Conservation (phyloP, 2,888 invertebrate genomes). For the Helobdella robusta region DNA sequence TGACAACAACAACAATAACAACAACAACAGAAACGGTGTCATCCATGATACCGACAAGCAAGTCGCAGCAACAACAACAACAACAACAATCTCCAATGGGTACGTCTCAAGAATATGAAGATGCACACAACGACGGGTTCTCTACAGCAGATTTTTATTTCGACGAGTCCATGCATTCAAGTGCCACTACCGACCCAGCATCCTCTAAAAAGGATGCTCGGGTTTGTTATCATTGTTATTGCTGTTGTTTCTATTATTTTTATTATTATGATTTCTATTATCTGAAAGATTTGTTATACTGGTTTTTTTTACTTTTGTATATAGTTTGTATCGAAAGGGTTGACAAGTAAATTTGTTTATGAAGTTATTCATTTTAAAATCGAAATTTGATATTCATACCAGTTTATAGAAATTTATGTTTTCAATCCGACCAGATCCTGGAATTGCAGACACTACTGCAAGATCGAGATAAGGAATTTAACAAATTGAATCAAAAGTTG, state of each 20-base stretch:
- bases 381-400: background rate
- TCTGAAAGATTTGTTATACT: no score
- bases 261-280: no score
- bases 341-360: no score
- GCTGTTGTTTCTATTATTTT: no score
- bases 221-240: no score
- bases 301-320: no score
- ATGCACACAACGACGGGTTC: conserved; percentile 56
- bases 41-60: no score
- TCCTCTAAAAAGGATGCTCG: conserved; percentile 34
- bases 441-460: conserved; percentile 51
- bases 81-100: no score
- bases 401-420: no score
- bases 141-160: conserved; percentile 74
- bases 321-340: no score
- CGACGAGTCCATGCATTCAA: conserved; percentile 77
- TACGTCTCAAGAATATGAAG: conserved; percentile 24
- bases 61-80: background rate
- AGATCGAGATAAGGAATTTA: conserved; percentile 53
- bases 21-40: no score
- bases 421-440: conserved; percentile 32
- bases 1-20: no score
- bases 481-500: conserved; percentile 39
- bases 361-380: conserved; percentile 8
- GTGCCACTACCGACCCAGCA: conserved; percentile 57